phyloP scores from a whole-genome alignment of 2,888 invertebrate species.

The Crocallis elinguaria region DNA sequence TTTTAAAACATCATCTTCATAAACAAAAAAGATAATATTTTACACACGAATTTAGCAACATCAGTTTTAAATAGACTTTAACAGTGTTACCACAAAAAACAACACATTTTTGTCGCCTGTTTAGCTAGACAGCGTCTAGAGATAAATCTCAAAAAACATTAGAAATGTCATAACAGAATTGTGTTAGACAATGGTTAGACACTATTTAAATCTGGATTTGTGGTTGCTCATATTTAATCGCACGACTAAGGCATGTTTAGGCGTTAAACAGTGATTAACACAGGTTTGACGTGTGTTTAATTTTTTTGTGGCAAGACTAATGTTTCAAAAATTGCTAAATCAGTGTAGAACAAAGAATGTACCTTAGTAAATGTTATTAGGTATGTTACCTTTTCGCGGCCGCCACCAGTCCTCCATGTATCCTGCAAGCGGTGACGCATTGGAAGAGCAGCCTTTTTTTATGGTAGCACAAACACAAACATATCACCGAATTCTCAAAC shows the following conservation, averaged over 20 bases:
- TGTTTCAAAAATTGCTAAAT: constrained; percentile 28
- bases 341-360: constrained; percentile 43
- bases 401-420: constrained; percentile 99
- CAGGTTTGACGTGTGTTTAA: too few relatives aligned
- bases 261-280: too few relatives aligned
- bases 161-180: too few relatives aligned
- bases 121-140: too few relatives aligned
- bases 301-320: too few relatives aligned
- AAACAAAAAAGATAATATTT: constrained; percentile 9
- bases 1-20: constrained; percentile 9
- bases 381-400: constrained; percentile 95
- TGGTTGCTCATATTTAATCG: too few relatives aligned
- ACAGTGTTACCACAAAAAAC: too few relatives aligned
- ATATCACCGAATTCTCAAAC: constrained; percentile 80
- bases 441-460: constrained; percentile 87
- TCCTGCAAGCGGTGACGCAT: constrained; percentile 97
- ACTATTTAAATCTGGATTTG: too few relatives aligned
- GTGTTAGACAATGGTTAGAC: too few relatives aligned
- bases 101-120: too few relatives aligned
- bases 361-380: constrained; percentile 60
- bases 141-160: too few relatives aligned
- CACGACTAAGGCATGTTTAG: too few relatives aligned
- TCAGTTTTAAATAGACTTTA: background rate
- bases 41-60: constrained; percentile 43
- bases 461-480: constrained; percentile 85